Evolutionary conservation across 2,888 invertebrate species (phyloP).

Genomic region (Rugalucina vietnamica): DNA sequence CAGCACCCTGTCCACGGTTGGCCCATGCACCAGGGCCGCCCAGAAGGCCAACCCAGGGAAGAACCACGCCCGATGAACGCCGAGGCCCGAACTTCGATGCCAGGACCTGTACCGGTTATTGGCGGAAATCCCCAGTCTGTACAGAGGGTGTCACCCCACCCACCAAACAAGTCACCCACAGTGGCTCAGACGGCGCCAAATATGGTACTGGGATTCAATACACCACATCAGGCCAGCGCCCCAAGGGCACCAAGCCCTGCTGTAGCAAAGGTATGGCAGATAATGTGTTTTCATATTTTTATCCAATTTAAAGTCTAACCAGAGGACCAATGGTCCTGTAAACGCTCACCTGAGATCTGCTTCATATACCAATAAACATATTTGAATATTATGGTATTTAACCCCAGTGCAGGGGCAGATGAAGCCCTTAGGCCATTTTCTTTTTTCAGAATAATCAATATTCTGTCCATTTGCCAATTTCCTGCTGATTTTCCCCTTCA

Average conservation of each 20-base stretch:
- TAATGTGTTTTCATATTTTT: too few species aligned
- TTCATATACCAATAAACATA: too few species aligned
- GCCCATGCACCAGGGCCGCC: conserved; percentile 45
- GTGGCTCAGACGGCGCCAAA: conserved; percentile 71
- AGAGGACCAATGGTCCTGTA: too few species aligned
- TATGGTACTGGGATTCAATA: conserved; percentile 61
- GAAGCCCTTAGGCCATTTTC: too few species aligned
- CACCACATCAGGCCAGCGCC: conserved; percentile 55
- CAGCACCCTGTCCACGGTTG: conserved; percentile 52
- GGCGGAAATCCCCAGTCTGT: conserved; percentile 61
- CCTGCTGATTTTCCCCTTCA: too few species aligned
- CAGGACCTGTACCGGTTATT: conserved; percentile 57
- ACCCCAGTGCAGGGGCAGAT: too few species aligned
- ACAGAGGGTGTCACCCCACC: conserved; percentile 65
- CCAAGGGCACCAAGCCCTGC: conserved; percentile 63
- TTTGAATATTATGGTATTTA: too few species aligned
- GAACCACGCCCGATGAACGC: conserved; percentile 29
- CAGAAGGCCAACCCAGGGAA: conserved; percentile 49
- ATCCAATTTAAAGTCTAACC: too few species aligned
- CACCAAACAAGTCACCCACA: conserved; percentile 68
- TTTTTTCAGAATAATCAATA: too few species aligned
- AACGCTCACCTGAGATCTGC: too few species aligned
- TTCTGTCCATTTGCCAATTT: too few species aligned
- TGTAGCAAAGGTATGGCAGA: conserved; percentile 59
- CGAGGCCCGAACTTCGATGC: conserved; percentile 53